Evolutionary conservation across 2,113 vertebrate genomes (phyloP).

Genomic region (Hypocryptadius cinnamomeus): DNA sequence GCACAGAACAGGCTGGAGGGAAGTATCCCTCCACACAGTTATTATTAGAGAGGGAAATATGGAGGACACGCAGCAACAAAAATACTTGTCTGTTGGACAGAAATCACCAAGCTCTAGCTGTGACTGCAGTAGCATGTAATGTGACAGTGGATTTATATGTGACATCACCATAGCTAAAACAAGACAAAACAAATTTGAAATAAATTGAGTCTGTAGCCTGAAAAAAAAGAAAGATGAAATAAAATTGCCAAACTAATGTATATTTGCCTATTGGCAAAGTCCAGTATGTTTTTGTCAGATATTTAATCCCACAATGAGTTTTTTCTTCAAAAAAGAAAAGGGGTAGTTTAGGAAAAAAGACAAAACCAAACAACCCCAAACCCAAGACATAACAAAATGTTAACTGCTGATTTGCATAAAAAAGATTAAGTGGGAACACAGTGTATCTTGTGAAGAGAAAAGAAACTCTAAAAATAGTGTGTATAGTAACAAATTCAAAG

Average conservation of each 20-base stretch:
- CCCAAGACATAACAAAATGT: neutral
- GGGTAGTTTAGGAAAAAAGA: neutral
- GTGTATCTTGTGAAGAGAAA: neutral
- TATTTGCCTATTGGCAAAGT: neutral
- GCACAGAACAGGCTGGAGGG: neutral
- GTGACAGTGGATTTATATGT: neutral
- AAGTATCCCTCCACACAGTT: neutral
- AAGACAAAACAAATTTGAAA: neutral
- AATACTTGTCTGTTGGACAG: neutral
- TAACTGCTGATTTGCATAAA: neutral
- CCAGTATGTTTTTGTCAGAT: neutral
- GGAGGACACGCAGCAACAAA: neutral
- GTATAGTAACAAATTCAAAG: neutral
- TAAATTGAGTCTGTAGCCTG: neutral
- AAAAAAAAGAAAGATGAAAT: neutral
- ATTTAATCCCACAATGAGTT: neutral
- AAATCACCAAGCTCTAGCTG: neutral
- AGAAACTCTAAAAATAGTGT: neutral
- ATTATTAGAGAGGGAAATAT: neutral
- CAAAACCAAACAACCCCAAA: neutral
- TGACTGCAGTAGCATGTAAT: neutral
- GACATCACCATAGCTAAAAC: neutral
- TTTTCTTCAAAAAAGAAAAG: neutral
- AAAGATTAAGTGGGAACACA: neutral
- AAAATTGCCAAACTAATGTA: neutral